Percentiles rank a stretch among this genome's conserved stretches.
These are phyloP conservation scores for Strigamia transsilvanica DNA, from an alignment of 2,888 invertebrate species.

Conservation along the genomic window DNA sequence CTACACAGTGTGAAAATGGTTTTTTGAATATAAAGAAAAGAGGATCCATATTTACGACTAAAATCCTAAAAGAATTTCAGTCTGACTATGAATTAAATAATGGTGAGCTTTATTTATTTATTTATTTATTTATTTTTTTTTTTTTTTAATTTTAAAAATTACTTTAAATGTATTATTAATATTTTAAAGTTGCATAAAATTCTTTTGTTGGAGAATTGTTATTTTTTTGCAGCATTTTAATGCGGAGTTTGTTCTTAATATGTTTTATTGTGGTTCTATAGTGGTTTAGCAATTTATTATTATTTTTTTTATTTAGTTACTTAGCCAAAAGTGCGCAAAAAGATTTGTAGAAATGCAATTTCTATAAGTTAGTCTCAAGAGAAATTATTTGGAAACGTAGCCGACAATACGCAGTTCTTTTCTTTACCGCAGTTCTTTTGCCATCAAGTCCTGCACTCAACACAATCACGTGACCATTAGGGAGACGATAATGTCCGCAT, in stretches of 20 bases:
- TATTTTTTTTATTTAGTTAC: not conserved
- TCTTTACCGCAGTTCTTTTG: not conserved
- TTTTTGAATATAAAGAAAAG: not conserved
- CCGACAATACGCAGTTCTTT: not conserved
- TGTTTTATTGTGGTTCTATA: not conserved
- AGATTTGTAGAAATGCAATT: conserved; percentile 40
- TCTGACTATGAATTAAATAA: not conserved
- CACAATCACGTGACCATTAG: conserved; percentile 48
- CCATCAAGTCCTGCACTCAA: conserved; percentile 23
- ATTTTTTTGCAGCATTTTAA: not conserved
- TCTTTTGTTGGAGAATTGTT: not conserved
- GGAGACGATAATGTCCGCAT: conserved; percentile 29
- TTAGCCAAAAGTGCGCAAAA: not conserved
- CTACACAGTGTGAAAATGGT: not conserved
- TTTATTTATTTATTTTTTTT: too few relatives aligned
- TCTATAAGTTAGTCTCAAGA: conserved; percentile 22
- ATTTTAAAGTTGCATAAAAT: too few relatives aligned
- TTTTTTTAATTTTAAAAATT: not conserved
- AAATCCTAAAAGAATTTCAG: not conserved
- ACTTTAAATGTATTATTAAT: too few relatives aligned
- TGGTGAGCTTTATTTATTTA: not conserved
- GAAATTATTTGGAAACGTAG: conserved; percentile 39
- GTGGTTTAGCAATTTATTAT: not conserved
- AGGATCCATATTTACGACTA: not conserved
- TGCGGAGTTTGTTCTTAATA: not conserved